Evolutionary conservation across 2,113 vertebrate genomes (phyloP).

Genomic region (Azemiops feae): DNA sequence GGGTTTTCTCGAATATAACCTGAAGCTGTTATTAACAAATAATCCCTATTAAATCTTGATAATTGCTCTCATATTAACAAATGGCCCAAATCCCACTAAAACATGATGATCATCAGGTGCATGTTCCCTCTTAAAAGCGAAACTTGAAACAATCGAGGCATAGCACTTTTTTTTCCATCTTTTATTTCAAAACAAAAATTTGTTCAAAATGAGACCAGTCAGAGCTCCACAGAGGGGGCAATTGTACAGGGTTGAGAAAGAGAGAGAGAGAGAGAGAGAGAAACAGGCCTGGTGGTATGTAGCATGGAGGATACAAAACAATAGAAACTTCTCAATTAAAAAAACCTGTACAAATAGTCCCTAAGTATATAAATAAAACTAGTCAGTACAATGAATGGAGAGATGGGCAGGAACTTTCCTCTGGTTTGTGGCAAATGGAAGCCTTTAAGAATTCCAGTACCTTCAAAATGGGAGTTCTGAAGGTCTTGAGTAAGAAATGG

Average conservation of each 20-base stretch:
- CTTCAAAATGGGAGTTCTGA: background rate
- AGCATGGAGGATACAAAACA: constrained; percentile 37
- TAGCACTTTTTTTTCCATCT: constrained; percentile 20
- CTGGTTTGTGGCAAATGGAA: background rate
- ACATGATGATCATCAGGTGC: background rate
- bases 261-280: constrained; percentile 13
- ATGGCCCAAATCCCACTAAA: background rate
- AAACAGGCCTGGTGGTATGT: constrained; percentile 23
- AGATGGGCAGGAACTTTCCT: background rate
- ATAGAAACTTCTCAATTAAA: constrained; percentile 28
- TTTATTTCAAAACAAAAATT: constrained; percentile 51
- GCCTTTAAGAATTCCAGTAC: background rate
- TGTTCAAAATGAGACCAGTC: constrained; percentile 41
- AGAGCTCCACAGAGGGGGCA: constrained; percentile 24
- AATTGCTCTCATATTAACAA: background rate
- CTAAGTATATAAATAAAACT: constrained; percentile 39
- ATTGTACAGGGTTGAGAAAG: background rate
- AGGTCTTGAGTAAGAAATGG: background rate
- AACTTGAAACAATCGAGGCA: background rate
- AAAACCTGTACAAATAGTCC: constrained; percentile 34
- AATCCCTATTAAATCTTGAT: background rate
- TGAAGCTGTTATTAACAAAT: background rate
- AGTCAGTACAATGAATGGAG: constrained; percentile 15
- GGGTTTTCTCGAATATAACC: background rate
- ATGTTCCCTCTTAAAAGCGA: background rate